Conservation (phyloP, 2,113 vertebrate species). For the Empidonax traillii region DNA sequence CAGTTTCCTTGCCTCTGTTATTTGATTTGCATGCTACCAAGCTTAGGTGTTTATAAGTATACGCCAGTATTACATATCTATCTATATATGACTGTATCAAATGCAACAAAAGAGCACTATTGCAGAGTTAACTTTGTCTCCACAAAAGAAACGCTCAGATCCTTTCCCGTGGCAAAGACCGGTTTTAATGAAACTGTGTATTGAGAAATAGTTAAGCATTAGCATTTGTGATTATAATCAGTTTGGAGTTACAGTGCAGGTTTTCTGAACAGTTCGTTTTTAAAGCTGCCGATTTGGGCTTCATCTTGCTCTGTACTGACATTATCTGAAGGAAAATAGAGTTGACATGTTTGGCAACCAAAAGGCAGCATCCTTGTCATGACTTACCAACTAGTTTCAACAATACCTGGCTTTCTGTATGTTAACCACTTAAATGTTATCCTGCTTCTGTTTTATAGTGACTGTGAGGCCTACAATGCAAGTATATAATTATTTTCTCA, state of each 20-base stretch:
- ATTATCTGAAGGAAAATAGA: slow-evolving; percentile 23
- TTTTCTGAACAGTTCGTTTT: slow-evolving; percentile 64
- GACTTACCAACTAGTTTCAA: slow-evolving; percentile 64
- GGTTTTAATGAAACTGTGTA: slow-evolving; percentile 69
- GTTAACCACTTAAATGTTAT: slow-evolving; percentile 91
- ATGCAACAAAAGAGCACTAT: slow-evolving; percentile 52
- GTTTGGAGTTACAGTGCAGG: slow-evolving; percentile 63
- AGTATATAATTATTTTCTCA: slow-evolving; percentile 98
- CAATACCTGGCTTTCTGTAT: slow-evolving; percentile 76
- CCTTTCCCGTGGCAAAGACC: slow-evolving; percentile 68
- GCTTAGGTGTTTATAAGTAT: slow-evolving; percentile 61
- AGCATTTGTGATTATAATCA: slow-evolving; percentile 69
- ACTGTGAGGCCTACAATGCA: slow-evolving; percentile 88
- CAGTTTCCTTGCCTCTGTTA: slow-evolving; percentile 54
- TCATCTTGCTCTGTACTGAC: slow-evolving; percentile 59
- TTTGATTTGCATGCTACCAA: slow-evolving; percentile 70
- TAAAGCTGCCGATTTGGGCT: slow-evolving; percentile 62
- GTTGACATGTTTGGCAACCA: slow-evolving; percentile 42
- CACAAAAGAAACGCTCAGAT: slow-evolving; percentile 46
- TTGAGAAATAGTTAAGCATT: slow-evolving; percentile 71
- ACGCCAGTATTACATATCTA: slow-evolving; percentile 55
- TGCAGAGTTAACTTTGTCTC: slow-evolving; percentile 69
- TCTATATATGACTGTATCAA: slow-evolving; percentile 56
- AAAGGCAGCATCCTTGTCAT: slow-evolving; percentile 61
- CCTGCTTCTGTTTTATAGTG: slow-evolving; percentile 90